Base-by-base conservation (phyloP, 2,797 vertebrate genomes). In the Meriones psammophilus region DNA sequence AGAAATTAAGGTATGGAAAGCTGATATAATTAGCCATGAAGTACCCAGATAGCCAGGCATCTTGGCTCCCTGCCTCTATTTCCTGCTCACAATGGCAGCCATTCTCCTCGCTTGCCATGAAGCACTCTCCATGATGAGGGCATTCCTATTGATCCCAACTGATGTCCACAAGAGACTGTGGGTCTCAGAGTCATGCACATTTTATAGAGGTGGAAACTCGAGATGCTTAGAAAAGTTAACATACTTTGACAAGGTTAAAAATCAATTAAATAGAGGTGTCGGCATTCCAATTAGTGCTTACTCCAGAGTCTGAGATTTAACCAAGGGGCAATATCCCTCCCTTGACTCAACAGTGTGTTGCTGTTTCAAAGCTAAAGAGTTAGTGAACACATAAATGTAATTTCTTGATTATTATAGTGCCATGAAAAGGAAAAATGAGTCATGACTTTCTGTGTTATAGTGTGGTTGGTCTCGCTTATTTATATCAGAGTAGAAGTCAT, bases 231-330 rank as follows among this genome's bases (percentile, higher is more conserved):
- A 79, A 83, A 91, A 95, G 88, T 79, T 74, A 58, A 39, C 46
- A 28, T 28, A n/a, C 30, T 84, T 91, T 90, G 50, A 93, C 26
- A 95, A 97, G 68, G 58, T 88, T 96, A 95, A 97, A 95, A 95
- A 85, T 95, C 73, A 94, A 73, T 90, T 84, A 96, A 89, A 36
- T 54, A 89, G 28, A 89, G 39, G 56, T 95, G n/a, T 26, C 56
- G 85, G 46, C 33, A 83, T 69, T 95, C 46, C 30, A 94, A 77
- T 92, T 85, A 77, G 46, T 90, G 93, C n/a, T 96, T 66, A 74
- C 6, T 60, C 73, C 33, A 74, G 39, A 89, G 46, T 46, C n/a
- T 88, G 74, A 92, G 24, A 97, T 79, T 62, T 58, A 94, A 91
- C 88, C 15, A 58, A 90, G 56, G 50, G 9, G 15, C 50, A 92